Conservation (phyloP, 2,797 vertebrate genomes). For the Oreonectes daqikongensis region DNA sequence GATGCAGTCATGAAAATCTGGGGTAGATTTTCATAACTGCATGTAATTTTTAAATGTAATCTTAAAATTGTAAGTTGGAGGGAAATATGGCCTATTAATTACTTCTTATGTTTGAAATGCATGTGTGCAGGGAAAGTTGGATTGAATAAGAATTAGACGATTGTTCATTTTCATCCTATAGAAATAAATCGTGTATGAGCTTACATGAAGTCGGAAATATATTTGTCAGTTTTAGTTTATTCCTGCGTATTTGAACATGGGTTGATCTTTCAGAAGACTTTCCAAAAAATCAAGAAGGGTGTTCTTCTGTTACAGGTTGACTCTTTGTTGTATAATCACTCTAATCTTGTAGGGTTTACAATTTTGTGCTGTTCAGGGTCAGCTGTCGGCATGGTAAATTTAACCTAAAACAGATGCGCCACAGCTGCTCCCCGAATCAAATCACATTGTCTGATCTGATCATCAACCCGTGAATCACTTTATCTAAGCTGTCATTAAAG, state of each 20-base stretch:
- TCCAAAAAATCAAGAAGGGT: constrained; percentile 38
- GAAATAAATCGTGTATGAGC: not conserved
- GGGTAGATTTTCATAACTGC: too few relatives aligned
- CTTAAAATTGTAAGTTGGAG: too few relatives aligned
- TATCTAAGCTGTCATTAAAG: not conserved
- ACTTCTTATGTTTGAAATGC: too few relatives aligned
- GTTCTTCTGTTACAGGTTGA: constrained; percentile 35
- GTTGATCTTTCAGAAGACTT: not conserved
- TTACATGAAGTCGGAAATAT: not conserved
- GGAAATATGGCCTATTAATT: too few relatives aligned
- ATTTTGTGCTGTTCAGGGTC: constrained; percentile 51
- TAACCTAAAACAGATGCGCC: constrained; percentile 62
- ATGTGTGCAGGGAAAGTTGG: too few relatives aligned
- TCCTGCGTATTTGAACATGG: not conserved
- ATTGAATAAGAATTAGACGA: too few relatives aligned
- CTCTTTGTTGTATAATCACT: constrained; percentile 14
- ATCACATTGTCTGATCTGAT: not conserved
- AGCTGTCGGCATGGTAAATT: constrained; percentile 55
- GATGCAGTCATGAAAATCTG: too few relatives aligned
- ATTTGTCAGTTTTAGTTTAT: not conserved
- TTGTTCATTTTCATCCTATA: too few relatives aligned
- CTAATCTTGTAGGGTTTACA: not conserved
- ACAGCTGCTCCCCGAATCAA: constrained; percentile 15
- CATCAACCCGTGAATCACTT: not conserved
- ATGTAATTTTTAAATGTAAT: too few relatives aligned